Evolutionary conservation across 1,140 invertebrate species (phyloP).

Genomic region (Hermetia illucens): DNA sequence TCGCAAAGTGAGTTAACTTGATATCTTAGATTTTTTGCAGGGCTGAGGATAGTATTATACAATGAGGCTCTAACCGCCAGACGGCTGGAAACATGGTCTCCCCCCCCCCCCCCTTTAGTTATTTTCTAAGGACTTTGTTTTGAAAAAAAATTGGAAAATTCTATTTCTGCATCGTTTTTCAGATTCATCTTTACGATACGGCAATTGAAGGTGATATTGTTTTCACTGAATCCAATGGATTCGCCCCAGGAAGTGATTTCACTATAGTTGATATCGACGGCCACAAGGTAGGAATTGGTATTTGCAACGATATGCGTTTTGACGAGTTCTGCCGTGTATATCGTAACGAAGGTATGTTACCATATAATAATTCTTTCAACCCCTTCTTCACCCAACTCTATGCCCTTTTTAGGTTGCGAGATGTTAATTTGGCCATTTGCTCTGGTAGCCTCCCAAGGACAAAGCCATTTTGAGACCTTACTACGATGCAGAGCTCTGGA

Average conservation of each 20-base stretch:
- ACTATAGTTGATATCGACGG: conserved; percentile 59
- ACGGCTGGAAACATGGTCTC: too few species aligned
- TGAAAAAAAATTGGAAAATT: too few species aligned
- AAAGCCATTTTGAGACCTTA: background rate
- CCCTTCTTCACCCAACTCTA: background rate
- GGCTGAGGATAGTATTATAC: too few species aligned
- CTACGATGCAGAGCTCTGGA: background rate
- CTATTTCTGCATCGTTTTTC: too few species aligned
- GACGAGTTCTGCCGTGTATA: conserved; percentile 77
- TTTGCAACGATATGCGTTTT: conserved; percentile 91
- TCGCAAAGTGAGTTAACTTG: conserved; percentile 46
- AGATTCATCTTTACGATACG: conserved; percentile 87
- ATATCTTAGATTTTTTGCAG: too few species aligned
- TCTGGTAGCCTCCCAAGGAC: background rate
- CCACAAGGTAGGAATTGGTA: conserved; percentile 70
- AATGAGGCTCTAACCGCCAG: too few species aligned
- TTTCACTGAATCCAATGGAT: conserved; percentile 77
- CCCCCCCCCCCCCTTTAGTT: too few species aligned
- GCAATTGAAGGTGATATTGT: conserved; percentile 80
- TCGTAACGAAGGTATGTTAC: conserved; percentile 35
- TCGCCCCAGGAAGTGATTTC: conserved; percentile 59
- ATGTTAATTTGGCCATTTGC: background rate
- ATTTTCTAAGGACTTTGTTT: too few species aligned
- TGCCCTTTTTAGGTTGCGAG: background rate
- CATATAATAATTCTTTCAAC: background rate